Base-by-base conservation (phyloP, 2,113 vertebrate species). In the Forbesichthys agassizii region DNA sequence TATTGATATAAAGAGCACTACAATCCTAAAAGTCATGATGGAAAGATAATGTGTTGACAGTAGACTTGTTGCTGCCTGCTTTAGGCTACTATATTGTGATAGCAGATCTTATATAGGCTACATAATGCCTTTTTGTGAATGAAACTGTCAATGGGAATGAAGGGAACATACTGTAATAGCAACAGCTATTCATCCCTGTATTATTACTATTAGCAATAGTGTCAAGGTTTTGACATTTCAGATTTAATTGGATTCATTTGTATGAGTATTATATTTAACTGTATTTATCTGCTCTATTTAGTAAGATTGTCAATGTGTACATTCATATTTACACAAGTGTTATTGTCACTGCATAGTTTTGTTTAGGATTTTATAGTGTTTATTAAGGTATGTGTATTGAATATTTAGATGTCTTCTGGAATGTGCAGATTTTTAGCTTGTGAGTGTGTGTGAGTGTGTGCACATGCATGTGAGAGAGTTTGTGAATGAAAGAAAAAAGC, bases 311-410 rank as follows among this genome's bases (percentile, higher is more conserved):
- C 47, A 70, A 74, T 52, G 57, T 74, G 77, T 78, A 68, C 51
- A 77, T 77, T 59, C 58, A 77, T 74, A 77, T 70, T 73, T 71
- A 80, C 72, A 75, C 62, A 58, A 71, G 62, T 82, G 69, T 86
- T 72, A 42, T 49, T 11, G 33, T 52, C 12, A 13, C 36, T 63
- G 70, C 73, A 18, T n/a, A 47, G 27, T 11, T 79, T 68, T 20
- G 42, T 57, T 64, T 55, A 74, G 73, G 61, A 20, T 80, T 77
- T 77, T 75, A 61, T 66, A 71, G 27, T 64, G 66, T 80, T 72
- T 59, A 58, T 72, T 59, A 58, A 77, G 79, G 69, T 72, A 58
- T 84, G 74, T 85, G 76, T 64, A 81, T 79, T 81, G 74, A 0
- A 60, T 48, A 18, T 18, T 53, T 46, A 3, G 14, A 68, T 60